phyloP scores from a whole-genome alignment of 2,797 vertebrate genomes.

The Silurus lanzhouensis region DNA sequence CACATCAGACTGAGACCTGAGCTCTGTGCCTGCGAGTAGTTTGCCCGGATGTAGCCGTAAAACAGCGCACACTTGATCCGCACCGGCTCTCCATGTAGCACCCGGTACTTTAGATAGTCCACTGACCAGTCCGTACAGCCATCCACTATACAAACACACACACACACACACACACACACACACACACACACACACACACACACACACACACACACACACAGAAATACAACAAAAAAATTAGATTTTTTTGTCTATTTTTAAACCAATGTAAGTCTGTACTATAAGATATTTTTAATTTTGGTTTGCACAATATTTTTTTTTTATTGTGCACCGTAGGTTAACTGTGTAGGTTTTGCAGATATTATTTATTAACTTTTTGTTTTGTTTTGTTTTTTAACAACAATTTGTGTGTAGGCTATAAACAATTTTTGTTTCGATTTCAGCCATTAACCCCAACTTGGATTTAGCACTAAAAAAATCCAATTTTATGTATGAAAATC shows the following conservation, averaged over 20 bases:
- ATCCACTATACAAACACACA: slow-evolving; percentile 78
- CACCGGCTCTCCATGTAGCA: slow-evolving; percentile 94
- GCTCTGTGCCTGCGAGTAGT: slow-evolving; percentile 95
- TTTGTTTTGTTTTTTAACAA: neutral
- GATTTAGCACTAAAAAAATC: neutral
- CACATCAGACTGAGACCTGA: slow-evolving; percentile 98
- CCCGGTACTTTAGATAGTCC: slow-evolving; percentile 97
- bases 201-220: neutral
- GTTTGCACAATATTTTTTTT: neutral
- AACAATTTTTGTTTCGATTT: neutral
- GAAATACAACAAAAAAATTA: neutral
- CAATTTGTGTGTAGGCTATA: neutral
- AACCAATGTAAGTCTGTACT: too few relatives aligned
- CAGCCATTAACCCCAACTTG: neutral
- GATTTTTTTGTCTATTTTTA: too few relatives aligned
- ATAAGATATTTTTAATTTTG: too few relatives aligned
- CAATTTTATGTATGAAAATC: neutral
- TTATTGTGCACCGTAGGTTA: neutral
- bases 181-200: slow-evolving; percentile 36
- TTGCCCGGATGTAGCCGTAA: slow-evolving; percentile 98
- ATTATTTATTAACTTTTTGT: too few relatives aligned
- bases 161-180: slow-evolving; percentile 29
- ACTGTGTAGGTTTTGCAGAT: too few relatives aligned
- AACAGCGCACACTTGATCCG: slow-evolving; percentile 97
- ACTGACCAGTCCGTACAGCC: slow-evolving; percentile 98